Percentiles rank a stretch among this genome's conserved stretches.
Evolutionary conservation across 2,888 invertebrate species (phyloP).

Genomic region (Ochropacha duplaris): DNA sequence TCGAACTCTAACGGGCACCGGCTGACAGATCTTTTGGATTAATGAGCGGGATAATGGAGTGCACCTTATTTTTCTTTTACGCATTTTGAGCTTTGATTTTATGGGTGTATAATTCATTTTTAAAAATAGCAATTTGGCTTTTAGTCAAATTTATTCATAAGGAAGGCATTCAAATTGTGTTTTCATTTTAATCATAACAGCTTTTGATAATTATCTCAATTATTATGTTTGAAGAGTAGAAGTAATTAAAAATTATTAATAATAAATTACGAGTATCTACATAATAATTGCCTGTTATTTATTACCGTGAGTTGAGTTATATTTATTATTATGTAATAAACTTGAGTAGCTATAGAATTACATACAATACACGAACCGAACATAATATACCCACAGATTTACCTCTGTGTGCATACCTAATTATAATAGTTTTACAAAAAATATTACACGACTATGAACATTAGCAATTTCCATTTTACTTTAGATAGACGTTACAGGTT

Average conservation of each 20-base stretch:
- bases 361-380: too few relatives aligned
- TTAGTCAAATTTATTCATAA: neutral
- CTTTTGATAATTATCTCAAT: neutral
- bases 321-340: neutral
- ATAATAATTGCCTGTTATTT: neutral
- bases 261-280: slow-evolving; percentile 5
- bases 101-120: neutral
- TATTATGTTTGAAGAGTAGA: neutral
- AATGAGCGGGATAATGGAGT: slow-evolving; percentile 27
- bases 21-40: slow-evolving; percentile 31
- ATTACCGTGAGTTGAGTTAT: neutral
- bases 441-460: too few relatives aligned
- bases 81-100: neutral
- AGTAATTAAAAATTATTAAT: neutral
- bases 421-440: too few relatives aligned
- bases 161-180: too few relatives aligned
- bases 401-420: too few relatives aligned
- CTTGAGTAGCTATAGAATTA: neutral
- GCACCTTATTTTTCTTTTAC: neutral
- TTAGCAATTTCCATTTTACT: too few relatives aligned
- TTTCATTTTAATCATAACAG: neutral
- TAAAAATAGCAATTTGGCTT: neutral
- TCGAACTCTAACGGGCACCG: slow-evolving; percentile 29
- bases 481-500: too few relatives aligned
- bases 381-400: too few relatives aligned